Evolutionary conservation across 2,113 vertebrate genomes (phyloP).

Genomic region (Heterotilapia buettikoferi): DNA sequence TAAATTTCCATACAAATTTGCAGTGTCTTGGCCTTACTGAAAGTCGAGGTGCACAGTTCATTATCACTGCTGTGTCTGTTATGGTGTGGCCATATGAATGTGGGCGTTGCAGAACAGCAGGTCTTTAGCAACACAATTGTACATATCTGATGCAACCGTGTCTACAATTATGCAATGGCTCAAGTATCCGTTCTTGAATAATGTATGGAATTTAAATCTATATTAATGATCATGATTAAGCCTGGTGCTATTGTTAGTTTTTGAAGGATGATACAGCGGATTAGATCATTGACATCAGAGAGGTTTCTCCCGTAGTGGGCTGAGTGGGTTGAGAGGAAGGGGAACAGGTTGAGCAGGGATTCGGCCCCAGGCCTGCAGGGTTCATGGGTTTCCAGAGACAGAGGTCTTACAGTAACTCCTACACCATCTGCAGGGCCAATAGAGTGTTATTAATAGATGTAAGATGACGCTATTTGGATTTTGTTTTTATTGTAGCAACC

Average conservation of each 20-base stretch:
- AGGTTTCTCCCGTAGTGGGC: neutral
- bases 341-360: neutral
- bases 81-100: constrained; percentile 2
- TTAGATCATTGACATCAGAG: neutral
- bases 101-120: constrained; percentile 49
- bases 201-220: constrained; percentile 13
- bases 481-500: neutral
- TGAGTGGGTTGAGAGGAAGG: neutral
- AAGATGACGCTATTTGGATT: constrained; percentile 12
- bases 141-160: constrained; percentile 16
- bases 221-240: constrained; percentile 3
- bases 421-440: constrained; percentile 32
- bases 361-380: neutral
- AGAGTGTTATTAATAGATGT: constrained; percentile 49
- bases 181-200: neutral
- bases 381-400: constrained; percentile 9
- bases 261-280: neutral
- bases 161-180: constrained; percentile 17
- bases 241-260: neutral
- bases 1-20: neutral
- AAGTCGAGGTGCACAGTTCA: neutral
- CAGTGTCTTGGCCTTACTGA: neutral
- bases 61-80: neutral
- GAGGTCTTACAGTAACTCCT: constrained; percentile 14
- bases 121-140: constrained; percentile 26